phyloP scores from a whole-genome alignment of 2,113 vertebrate species.

The Drymodes brunneopygia region DNA sequence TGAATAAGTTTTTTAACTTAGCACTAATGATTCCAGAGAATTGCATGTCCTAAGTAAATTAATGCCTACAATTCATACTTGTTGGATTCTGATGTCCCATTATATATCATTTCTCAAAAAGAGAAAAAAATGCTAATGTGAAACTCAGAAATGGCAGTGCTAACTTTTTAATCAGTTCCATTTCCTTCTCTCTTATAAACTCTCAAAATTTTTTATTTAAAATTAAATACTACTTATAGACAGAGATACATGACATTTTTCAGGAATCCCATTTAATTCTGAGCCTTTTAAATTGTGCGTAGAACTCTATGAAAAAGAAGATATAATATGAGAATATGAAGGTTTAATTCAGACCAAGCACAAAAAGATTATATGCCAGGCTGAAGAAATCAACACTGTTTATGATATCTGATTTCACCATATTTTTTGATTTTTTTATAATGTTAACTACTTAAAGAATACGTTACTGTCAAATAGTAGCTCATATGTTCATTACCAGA shows the following conservation, averaged over 20 bases:
- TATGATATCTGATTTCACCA: neutral
- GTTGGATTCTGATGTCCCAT: neutral
- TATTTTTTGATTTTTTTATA: neutral
- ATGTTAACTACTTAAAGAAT: neutral
- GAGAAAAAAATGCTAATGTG: neutral
- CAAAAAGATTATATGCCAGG: neutral
- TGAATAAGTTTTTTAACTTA: neutral
- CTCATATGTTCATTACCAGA: neutral
- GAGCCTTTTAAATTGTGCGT: neutral
- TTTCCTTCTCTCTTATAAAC: slow-evolving; percentile 51
- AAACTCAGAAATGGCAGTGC: slow-evolving; percentile 53
- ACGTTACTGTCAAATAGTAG: neutral
- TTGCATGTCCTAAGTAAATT: slow-evolving; percentile 30
- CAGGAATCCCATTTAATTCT: neutral
- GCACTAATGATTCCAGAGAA: slow-evolving; percentile 37
- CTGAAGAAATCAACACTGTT: neutral
- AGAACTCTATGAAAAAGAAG: neutral
- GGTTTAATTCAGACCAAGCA: neutral
- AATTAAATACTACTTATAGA: slow-evolving; percentile 34
- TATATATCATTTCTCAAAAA: slow-evolving; percentile 24
- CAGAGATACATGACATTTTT: neutral
- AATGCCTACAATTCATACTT: slow-evolving; percentile 18
- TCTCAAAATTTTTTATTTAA: slow-evolving; percentile 33
- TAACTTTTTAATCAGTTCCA: slow-evolving; percentile 60
- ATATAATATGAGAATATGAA: neutral